Conservation (phyloP, 2,113 vertebrate genomes). For the Tetrao urogallus region DNA sequence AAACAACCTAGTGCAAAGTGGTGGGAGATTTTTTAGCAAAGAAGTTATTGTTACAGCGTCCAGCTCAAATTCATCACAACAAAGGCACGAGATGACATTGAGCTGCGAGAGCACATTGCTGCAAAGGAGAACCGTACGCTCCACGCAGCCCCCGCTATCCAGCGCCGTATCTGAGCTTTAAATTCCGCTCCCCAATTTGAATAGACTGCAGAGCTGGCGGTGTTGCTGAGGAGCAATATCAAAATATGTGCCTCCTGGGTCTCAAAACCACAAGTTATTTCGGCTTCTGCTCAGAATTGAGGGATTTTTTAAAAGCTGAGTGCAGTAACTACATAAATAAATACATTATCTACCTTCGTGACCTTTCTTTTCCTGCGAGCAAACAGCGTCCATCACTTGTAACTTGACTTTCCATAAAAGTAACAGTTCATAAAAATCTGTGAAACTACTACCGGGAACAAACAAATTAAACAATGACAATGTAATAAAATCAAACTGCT, state of each 20-base stretch:
- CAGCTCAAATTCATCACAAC: constrained; percentile 4
- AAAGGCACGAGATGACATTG: constrained; percentile 14
- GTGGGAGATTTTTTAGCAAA: background rate
- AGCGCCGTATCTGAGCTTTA: constrained; percentile 43
- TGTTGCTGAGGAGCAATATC: constrained; percentile 63
- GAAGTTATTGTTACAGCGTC: background rate
- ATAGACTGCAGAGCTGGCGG: constrained; percentile 52
- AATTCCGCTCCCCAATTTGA: constrained; percentile 65
- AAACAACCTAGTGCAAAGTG: background rate
- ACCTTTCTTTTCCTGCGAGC: constrained; percentile 55
- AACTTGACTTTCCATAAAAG: constrained; percentile 76
- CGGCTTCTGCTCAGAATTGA: constrained; percentile 55
- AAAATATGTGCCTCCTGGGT: constrained; percentile 61
- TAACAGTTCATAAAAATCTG: constrained; percentile 80
- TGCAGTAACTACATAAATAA: constrained; percentile 52
- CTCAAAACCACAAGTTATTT: constrained; percentile 57
- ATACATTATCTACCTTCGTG: constrained; percentile 63
- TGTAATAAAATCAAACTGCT: constrained; percentile 77
- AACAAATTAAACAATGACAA: constrained; percentile 81
- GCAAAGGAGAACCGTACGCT: constrained; percentile 38
- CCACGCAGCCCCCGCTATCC: constrained; percentile 36
- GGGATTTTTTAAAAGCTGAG: background rate
- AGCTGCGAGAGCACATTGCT: constrained; percentile 39
- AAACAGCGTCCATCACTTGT: constrained; percentile 66
- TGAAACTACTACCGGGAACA: constrained; percentile 75